Evolutionary conservation across 2,113 vertebrate genomes (phyloP).

Genomic region (Mustela lutreola): DNA sequence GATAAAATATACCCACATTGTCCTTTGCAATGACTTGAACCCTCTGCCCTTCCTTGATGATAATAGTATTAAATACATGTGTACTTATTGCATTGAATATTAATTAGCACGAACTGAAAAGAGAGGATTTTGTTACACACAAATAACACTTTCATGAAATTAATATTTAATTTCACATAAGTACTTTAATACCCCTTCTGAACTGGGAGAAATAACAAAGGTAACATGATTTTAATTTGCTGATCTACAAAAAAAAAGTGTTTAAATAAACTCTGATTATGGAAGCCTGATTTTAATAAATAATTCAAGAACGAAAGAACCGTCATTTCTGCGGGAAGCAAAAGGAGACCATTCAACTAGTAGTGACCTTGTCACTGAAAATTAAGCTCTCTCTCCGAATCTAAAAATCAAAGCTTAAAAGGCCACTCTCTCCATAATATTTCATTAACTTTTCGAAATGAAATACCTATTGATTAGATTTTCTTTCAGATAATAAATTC

Average conservation of each 20-base stretch:
- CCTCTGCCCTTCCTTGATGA: slow-evolving; percentile 71
- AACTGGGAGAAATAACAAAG: slow-evolving; percentile 68
- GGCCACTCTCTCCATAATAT: slow-evolving; percentile 81
- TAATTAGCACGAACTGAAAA: slow-evolving; percentile 69
- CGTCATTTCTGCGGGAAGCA: slow-evolving; percentile 66
- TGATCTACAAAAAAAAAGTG: slow-evolving; percentile 55
- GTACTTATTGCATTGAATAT: slow-evolving; percentile 66
- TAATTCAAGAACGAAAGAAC: slow-evolving; percentile 73
- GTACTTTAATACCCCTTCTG: slow-evolving; percentile 50
- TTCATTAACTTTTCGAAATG: slow-evolving; percentile 84
- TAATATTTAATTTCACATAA: slow-evolving; percentile 57
- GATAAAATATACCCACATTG: slow-evolving; percentile 82
- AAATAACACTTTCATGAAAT: slow-evolving; percentile 35
- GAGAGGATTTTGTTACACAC: slow-evolving; percentile 55
- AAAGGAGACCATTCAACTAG: slow-evolving; percentile 72
- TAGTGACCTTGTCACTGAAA: slow-evolving; percentile 82
- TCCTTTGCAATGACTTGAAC: slow-evolving; percentile 80
- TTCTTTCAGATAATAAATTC: slow-evolving; percentile 84
- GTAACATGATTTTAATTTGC: slow-evolving; percentile 70
- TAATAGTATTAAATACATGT: slow-evolving; percentile 79
- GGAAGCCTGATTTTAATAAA: slow-evolving; percentile 77
- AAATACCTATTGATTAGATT: slow-evolving; percentile 85
- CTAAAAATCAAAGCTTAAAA: slow-evolving; percentile 84
- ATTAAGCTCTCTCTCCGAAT: slow-evolving; percentile 75
- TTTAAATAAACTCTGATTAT: slow-evolving; percentile 65